These are phyloP conservation scores for Anticlea derivata DNA, from an alignment of 2,888 invertebrate species.

Conservation along the genomic window DNA sequence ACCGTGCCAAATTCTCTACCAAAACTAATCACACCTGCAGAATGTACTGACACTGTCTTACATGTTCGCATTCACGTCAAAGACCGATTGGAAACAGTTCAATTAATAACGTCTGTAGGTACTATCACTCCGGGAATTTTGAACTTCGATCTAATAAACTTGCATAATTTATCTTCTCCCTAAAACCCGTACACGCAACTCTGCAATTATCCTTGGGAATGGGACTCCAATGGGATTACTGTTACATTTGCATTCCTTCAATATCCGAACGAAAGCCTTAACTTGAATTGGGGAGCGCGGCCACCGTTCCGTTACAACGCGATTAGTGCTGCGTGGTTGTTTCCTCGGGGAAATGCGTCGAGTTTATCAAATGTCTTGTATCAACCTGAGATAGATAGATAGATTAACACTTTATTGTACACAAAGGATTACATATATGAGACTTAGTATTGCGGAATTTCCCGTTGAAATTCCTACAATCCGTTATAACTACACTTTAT, in stretches of 20 bases:
- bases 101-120: constrained; percentile 22
- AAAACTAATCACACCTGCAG: constrained; percentile 31
- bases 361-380: constrained; percentile 47
- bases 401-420: too few relatives aligned
- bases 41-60: constrained; percentile 19
- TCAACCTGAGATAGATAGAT: too few relatives aligned
- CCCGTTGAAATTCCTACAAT: constrained; percentile 7
- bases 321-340: constrained; percentile 54
- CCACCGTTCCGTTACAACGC: constrained; percentile 54
- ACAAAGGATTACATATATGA: too few relatives aligned
- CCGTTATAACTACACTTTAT: not conserved
- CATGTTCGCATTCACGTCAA: constrained; percentile 20
- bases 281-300: constrained; percentile 43
- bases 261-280: constrained; percentile 51
- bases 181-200: constrained; percentile 10
- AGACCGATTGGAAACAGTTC: constrained; percentile 29
- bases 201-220: constrained; percentile 33
- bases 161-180: constrained; percentile 15
- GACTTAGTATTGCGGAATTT: constrained; percentile 34
- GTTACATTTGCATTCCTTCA: constrained; percentile 62
- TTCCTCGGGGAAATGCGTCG: constrained; percentile 45
- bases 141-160: constrained; percentile 19
- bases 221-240: constrained; percentile 48
- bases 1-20: constrained; percentile 40
- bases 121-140: constrained; percentile 19